These are phyloP conservation scores for Pteromalus puparum DNA, from an alignment of 1,140 invertebrate genomes.

Conservation along the genomic window DNA sequence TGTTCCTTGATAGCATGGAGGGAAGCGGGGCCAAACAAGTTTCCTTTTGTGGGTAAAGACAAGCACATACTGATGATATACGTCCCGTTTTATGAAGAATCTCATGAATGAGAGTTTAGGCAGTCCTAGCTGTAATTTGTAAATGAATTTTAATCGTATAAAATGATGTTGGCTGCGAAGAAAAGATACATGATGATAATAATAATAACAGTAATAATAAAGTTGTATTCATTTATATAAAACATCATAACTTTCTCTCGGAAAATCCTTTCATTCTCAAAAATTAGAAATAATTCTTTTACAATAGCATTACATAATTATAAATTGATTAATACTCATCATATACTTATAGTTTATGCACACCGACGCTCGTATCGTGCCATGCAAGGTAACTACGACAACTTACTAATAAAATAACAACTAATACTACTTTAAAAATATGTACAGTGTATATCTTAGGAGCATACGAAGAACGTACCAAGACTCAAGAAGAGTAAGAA, in stretches of 20 bases:
- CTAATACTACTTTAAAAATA: no score
- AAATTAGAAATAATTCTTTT: no score
- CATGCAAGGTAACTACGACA: no score
- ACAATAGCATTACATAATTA: no score
- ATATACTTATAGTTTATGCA: no score
- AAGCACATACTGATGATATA: conserved; percentile 9
- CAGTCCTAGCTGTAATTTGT: conserved; percentile 36
- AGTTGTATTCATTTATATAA: conserved; percentile 40
- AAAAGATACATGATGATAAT: background rate
- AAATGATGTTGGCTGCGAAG: background rate
- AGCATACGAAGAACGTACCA: background rate
- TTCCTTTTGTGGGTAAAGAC: background rate
- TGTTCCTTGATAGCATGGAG: background rate
- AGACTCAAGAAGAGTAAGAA: background rate
- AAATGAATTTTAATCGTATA: conserved; percentile 53
- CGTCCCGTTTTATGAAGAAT: conserved; percentile 1
- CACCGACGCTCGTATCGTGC: no score
- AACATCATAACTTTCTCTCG: background rate
- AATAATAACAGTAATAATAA: conserved; percentile 30
- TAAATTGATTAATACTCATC: no score
- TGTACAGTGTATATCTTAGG: background rate
- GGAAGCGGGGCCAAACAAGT: background rate
- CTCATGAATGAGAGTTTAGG: background rate
- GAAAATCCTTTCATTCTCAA: background rate
- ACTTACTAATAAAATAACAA: no score